These are phyloP conservation scores for Rapana venosa DNA, from an alignment of 2,888 invertebrate species.

Conservation along the genomic window DNA sequence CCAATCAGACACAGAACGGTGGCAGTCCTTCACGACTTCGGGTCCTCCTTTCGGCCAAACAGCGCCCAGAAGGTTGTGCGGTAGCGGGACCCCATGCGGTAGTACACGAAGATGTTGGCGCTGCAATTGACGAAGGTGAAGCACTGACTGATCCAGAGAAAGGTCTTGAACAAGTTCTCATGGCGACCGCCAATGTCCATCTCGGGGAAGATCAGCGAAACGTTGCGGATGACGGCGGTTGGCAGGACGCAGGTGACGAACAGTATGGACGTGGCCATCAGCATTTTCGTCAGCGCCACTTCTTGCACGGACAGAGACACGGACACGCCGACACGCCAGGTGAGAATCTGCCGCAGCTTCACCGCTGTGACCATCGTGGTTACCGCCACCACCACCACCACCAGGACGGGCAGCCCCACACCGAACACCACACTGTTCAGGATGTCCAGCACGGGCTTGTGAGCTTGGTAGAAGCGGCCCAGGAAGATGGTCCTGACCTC, in stretches of 20 bases:
- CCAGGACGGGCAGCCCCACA: not conserved
- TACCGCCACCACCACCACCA: not conserved
- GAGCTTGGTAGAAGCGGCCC: not conserved
- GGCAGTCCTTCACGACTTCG: too few species aligned
- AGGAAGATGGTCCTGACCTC: not conserved
- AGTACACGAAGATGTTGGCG: constrained; percentile 14
- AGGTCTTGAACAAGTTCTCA: not conserved
- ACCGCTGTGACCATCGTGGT: not conserved
- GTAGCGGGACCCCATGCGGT: not conserved
- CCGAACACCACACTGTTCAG: not conserved
- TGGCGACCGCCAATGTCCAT: not conserved
- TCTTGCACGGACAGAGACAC: not conserved
- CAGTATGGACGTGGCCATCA: not conserved
- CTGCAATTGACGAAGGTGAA: not conserved
- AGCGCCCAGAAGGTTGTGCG: not conserved
- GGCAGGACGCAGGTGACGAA: not conserved
- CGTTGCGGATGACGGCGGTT: not conserved
- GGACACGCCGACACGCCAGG: not conserved
- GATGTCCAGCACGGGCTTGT: not conserved
- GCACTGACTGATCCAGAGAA: not conserved
- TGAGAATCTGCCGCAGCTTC: not conserved
- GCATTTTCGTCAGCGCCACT: not conserved
- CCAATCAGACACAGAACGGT: too few species aligned
- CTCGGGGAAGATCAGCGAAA: not conserved
- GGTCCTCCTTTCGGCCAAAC: not conserved